Base-by-base conservation (phyloP, 1,140 invertebrate genomes). In the Aphis craccivora region DNA sequence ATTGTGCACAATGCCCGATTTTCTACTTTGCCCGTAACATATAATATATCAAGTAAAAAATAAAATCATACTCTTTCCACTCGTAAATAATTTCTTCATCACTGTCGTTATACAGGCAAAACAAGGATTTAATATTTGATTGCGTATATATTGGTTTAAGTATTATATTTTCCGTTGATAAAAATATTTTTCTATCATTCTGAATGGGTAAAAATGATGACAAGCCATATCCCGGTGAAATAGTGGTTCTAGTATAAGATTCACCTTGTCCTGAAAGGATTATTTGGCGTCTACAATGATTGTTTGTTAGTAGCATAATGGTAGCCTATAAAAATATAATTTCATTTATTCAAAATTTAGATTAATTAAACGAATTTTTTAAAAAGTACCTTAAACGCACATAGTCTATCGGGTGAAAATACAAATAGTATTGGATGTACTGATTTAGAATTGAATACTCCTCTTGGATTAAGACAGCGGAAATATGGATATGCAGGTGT, bases 121-220 rank as follows among this genome's bases (percentile, higher is more conserved):
- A 55, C 48, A 55, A 40, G 5, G 22, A 40, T 45, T 93, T 53
- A 25, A 4, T 4, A 30, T 84, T 84, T 22, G 91, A 86, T 53
- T 37, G 20, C 55, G 81, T 93, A 0, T n/a, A 40, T 20, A 93
- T 84, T 40, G 91, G 35, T 55, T 40, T 83, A 30, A 93, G 91
- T 93, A 55, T 93, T 84, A 93, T 84, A 86, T 37, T 53, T 51
- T 93, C 91, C 8, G 48, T 86, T 30, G 91, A 93, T 37, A 93
- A 93, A n/a, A 84, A 93, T 86, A 93, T 86, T 86, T 86, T 18
- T 55, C 48, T 86, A 37, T 93, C n/a, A 43, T 93, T 93, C 86
- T 86, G 53, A 8, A 86, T 53, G 11, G 48, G 91, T 40, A 55
- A 40, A 93, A 93, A 93, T 30, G 45, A 84, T 55, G 91, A 93